Percentiles rank a stretch among this genome's conserved stretches.
Conservation (phyloP, 2,888 invertebrate species). For the Plebejus melissa region DNA sequence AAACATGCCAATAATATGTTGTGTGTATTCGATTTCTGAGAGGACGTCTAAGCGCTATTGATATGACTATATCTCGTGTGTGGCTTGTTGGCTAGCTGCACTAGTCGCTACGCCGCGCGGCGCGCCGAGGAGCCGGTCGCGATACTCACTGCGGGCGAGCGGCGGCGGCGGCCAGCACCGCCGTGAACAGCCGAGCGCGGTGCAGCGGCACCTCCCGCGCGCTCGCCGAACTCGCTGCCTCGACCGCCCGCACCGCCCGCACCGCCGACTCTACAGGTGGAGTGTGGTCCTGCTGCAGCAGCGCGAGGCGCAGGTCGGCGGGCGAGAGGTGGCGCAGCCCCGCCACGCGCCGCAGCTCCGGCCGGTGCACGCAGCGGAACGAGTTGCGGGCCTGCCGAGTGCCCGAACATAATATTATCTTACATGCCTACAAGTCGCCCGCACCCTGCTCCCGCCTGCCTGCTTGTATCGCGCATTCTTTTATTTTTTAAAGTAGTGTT, state of each 20-base stretch:
- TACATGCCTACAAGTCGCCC: not conserved
- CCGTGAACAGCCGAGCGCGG: not conserved
- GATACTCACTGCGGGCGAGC: not conserved
- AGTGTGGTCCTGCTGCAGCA: conserved; percentile 48
- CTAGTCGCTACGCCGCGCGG: not conserved
- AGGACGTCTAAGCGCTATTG: too few species aligned
- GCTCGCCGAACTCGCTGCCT: not conserved
- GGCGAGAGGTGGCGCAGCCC: conserved; percentile 66
- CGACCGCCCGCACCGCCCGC: not conserved
- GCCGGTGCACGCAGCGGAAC: conserved; percentile 67
- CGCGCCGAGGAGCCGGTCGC: not conserved
- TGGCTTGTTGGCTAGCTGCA: not conserved
- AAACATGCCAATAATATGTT: too few species aligned
- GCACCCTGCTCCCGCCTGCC: not conserved
- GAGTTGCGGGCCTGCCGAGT: conserved; percentile 64
- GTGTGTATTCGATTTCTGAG: too few species aligned
- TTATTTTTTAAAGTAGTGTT: not conserved
- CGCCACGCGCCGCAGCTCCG: conserved; percentile 68
- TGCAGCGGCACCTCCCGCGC: not conserved
- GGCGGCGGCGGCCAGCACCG: conserved; percentile 8
- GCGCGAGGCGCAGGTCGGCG: conserved; percentile 62
- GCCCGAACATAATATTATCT: not conserved
- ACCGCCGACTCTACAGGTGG: not conserved
- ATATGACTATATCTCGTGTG: not conserved
- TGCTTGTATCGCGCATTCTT: not conserved